phyloP scores from a whole-genome alignment of 1,140 invertebrate genomes.

The Melipona quadrifasciata region DNA sequence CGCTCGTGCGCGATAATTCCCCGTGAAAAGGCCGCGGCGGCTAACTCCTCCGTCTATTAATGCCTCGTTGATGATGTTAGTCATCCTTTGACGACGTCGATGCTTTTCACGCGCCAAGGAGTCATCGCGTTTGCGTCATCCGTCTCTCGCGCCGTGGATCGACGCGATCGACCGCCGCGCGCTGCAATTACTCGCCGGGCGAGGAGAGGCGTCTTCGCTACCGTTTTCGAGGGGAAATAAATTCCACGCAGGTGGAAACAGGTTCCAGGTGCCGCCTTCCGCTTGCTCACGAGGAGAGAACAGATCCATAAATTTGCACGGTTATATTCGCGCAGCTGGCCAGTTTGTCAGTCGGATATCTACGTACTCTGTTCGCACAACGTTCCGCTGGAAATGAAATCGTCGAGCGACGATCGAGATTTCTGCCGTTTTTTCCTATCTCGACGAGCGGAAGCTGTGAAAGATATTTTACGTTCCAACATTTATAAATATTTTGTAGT shows the following conservation, averaged over 20 bases:
- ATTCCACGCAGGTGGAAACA: slow-evolving; percentile 27
- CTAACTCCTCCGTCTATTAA: slow-evolving; percentile 26
- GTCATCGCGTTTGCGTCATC: slow-evolving; percentile 49
- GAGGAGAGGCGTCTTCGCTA: slow-evolving; percentile 7
- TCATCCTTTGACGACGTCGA: slow-evolving; percentile 38
- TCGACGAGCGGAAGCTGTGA: no score
- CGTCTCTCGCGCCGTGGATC: background rate
- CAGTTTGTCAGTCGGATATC: slow-evolving; percentile 9
- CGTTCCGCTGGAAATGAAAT: background rate
- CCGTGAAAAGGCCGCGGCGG: background rate
- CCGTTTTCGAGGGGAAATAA: slow-evolving; percentile 13
- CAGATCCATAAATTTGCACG: slow-evolving; percentile 29
- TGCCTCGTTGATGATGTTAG: slow-evolving; percentile 37
- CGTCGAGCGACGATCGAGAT: background rate
- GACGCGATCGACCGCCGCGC: slow-evolving; percentile 30
- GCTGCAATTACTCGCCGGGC: slow-evolving; percentile 35
- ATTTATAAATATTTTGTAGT: no score
- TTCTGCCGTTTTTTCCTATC: background rate
- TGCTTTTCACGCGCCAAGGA: slow-evolving; percentile 32
- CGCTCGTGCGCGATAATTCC: slow-evolving; percentile 12
- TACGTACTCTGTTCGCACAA: background rate
- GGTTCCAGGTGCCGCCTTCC: slow-evolving; percentile 2
- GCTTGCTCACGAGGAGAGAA: slow-evolving; percentile 8
- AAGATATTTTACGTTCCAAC: no score
- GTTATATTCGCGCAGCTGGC: background rate